Base-by-base conservation (phyloP, 2,797 vertebrate genomes). In the Arrhamphus sclerolepis region DNA sequence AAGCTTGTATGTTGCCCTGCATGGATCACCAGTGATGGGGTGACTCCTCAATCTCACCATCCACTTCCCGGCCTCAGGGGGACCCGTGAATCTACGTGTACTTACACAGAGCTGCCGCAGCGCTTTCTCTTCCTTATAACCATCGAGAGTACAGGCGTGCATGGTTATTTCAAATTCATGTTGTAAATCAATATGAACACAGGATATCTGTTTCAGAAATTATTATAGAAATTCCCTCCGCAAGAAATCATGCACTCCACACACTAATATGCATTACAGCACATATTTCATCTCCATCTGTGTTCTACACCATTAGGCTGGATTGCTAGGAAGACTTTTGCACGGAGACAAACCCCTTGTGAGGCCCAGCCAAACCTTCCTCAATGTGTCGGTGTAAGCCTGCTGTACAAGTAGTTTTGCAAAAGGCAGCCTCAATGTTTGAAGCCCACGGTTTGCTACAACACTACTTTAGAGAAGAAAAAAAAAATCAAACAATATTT, bases 21-120 rank as follows among this genome's bases (percentile, higher is more conserved):
- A 77, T 71, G 80, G 81, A 83, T 83, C 76, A 82, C 64, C 58
- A 57, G 75, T 60, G 77, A 81, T 81, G 78, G 72, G 34, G 81
- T 78, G 81, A 82, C 75, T 81, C 62, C 18, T 71, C 77, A 63
- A 70, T 78, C 75, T 79, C 73, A 40, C 52, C 29, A 44, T 14
- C 59, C 20, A 6, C 58, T 62, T 53, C 56, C 41, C 48, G 53
- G 72, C 67, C 77, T 50, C 64, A 7, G 31, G 63, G 54, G 69
- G 28, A 8, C 6, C 47, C 44, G 46, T 43, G 63, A 57, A 61
- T 74, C 55, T 42, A 51, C 48, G 51, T 77, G 46, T 80, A 71
- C 46, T 79, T 72, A 80, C 64, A 73, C 64, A 67, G 44, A 21
- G 28, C 57, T 70, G 62, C 65, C 49, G 48, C 57, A 21, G 47